A percentile compares a stretch with the other conserved stretches of the same genome.
Conservation (phyloP, 2,113 vertebrate species). For the Neolamprologus sp. region DNA sequence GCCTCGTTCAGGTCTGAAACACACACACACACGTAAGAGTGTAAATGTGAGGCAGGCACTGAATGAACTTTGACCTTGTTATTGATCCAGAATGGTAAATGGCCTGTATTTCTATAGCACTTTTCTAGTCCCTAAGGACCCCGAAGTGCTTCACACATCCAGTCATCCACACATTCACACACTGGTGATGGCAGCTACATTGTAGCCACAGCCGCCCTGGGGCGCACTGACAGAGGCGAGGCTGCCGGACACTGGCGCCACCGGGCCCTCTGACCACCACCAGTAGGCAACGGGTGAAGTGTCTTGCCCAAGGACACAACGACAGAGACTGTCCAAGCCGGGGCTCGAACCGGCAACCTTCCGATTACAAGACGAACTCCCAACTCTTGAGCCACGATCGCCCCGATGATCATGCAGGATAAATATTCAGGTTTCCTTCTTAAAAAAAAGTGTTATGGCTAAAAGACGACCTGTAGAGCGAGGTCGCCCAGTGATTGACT, state of each 20-base stretch:
- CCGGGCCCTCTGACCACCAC: background rate
- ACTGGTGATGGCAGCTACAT: background rate
- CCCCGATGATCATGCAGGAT: rapidly evolving
- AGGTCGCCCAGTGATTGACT: background rate
- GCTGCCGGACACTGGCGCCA: background rate
- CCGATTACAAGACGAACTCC: rapidly evolving
- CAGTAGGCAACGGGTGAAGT: background rate
- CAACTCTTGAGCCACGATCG: background rate
- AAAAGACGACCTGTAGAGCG: background rate
- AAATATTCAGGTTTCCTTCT: background rate
- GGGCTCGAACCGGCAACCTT: background rate
- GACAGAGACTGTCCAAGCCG: rapidly evolving
- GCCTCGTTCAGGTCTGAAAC: constrained; percentile 82
- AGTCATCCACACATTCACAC: rapidly evolving
- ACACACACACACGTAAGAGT: background rate
- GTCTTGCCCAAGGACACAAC: background rate
- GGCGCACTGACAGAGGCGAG: background rate
- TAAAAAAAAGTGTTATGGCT: background rate
- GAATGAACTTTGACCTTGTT: background rate
- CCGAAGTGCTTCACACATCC: rapidly evolving
- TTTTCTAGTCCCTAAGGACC: background rate
- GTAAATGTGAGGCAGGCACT: background rate
- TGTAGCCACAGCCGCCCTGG: rapidly evolving
- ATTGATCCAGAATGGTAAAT: background rate
- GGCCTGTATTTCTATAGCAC: rapidly evolving